phyloP scores from a whole-genome alignment of 1,140 invertebrate genomes.

The Cephus cinctus region DNA sequence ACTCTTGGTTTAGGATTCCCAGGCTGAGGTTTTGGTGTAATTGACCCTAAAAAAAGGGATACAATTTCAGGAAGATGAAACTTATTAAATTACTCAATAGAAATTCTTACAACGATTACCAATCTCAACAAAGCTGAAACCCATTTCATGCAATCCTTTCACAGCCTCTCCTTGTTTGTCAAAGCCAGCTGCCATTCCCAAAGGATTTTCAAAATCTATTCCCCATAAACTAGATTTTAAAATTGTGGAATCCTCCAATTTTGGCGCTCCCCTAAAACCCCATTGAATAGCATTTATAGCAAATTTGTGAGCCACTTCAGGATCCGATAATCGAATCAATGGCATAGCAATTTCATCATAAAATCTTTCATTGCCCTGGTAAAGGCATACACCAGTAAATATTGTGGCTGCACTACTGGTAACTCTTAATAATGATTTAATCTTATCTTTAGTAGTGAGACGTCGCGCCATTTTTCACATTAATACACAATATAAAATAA shows the following conservation, averaged over 20 bases:
- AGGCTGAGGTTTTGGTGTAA: constrained; percentile 88
- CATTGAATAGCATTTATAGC: constrained; percentile 75
- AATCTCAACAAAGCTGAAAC: constrained; percentile 96
- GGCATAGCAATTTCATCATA: constrained; percentile 74
- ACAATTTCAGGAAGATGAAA: no score
- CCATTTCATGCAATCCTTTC: constrained; percentile 75
- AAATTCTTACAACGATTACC: constrained; percentile 57
- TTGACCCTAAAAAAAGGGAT: constrained; percentile 58
- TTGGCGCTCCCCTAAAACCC: constrained; percentile 65
- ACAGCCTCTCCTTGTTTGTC: constrained; percentile 96
- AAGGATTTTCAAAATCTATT: constrained; percentile 77
- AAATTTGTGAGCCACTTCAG: constrained; percentile 78
- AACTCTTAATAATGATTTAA: constrained; percentile 42
- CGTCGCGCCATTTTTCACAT: constrained; percentile 32
- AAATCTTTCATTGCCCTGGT: constrained; percentile 74
- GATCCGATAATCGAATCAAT: constrained; percentile 64
- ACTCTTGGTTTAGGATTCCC: constrained; percentile 93
- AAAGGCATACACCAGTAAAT: constrained; percentile 65
- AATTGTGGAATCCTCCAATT: constrained; percentile 59
- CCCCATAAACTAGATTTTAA: constrained; percentile 71
- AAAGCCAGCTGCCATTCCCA: constrained; percentile 97
- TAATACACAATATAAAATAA: no score
- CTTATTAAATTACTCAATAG: background rate
- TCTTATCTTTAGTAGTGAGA: constrained; percentile 31
- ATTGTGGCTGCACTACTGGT: constrained; percentile 54